These are phyloP conservation scores for Bos javanicus DNA, from an alignment of 2,113 vertebrate genomes.

Conservation along the genomic window DNA sequence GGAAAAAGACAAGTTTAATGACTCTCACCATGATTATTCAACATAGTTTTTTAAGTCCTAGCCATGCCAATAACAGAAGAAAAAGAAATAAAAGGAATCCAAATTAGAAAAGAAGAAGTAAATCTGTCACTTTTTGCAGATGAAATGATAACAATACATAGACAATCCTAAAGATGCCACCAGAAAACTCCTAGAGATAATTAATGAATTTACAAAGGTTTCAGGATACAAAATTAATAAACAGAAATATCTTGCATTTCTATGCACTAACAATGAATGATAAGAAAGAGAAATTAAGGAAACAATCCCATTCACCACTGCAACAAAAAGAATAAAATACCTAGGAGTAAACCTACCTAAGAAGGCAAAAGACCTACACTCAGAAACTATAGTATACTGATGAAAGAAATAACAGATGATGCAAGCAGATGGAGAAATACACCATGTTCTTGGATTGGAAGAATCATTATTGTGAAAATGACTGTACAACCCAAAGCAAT, in stretches of 20 bases:
- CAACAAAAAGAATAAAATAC: not conserved
- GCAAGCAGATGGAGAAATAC: not conserved
- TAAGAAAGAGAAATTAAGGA: not conserved
- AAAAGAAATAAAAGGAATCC: not conserved
- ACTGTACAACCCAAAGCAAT: not conserved
- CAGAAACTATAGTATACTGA: not conserved
- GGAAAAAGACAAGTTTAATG: not conserved
- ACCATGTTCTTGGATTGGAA: not conserved
- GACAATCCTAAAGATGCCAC: not conserved
- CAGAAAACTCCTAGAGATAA: not conserved
- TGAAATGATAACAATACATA: not conserved
- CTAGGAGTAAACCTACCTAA: not conserved
- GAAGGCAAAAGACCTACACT: not conserved
- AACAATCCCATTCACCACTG: not conserved
- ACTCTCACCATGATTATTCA: not conserved
- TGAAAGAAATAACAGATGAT: not conserved
- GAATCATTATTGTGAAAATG: not conserved
- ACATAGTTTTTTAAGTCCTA: not conserved
- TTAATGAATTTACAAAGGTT: not conserved
- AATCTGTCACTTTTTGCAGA: not conserved
- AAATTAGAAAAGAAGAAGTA: not conserved
- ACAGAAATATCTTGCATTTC: not conserved
- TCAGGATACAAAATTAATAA: not conserved
- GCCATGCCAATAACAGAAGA: not conserved
- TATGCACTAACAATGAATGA: not conserved